Conservation (phyloP, 2,113 vertebrate genomes). For the Brevimyrus niger region DNA sequence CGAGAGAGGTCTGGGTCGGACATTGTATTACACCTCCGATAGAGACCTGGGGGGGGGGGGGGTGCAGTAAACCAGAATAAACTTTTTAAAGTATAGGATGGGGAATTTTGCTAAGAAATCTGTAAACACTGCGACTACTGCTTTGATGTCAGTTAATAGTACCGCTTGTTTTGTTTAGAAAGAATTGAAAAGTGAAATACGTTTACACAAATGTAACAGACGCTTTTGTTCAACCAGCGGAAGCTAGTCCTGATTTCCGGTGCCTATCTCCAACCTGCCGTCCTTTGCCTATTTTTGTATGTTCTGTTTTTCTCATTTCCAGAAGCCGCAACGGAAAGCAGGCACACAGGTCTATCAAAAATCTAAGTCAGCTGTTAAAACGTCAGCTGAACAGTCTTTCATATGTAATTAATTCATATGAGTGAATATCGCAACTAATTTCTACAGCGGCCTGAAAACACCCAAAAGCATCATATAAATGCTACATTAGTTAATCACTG, state of each 20-base stretch:
- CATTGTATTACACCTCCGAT: background rate
- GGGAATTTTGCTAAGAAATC: background rate
- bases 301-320: background rate
- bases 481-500: background rate
- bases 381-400: background rate
- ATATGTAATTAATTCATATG: background rate
- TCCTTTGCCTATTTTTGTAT: background rate
- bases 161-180: background rate
- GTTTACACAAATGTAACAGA: background rate
- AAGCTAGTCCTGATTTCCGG: background rate
- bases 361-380: background rate
- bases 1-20: background rate
- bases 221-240: background rate
- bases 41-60: background rate
- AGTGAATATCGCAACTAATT: background rate
- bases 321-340: background rate
- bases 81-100: background rate
- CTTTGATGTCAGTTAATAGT: background rate
- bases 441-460: background rate
- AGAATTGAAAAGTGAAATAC: background rate
- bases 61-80: background rate
- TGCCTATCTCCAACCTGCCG: background rate
- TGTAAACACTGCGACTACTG: background rate
- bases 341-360: background rate
- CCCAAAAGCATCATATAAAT: background rate